phyloP scores from a whole-genome alignment of 2,888 invertebrate genomes.

The Chrysomela aeneicollis region DNA sequence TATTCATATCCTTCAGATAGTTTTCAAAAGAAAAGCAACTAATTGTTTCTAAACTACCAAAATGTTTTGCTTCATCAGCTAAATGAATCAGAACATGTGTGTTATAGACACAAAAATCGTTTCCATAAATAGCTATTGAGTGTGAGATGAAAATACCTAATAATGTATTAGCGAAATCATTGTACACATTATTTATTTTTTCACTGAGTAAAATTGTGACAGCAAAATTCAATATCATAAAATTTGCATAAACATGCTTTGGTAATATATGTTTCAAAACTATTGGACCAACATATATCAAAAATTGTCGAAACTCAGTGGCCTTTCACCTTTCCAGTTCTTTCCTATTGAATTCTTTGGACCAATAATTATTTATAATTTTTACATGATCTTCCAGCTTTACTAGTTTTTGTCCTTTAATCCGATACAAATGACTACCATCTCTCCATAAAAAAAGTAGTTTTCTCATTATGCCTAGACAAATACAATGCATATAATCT shows the following conservation, averaged over 20 bases:
- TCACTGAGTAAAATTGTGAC: slow-evolving; percentile 35
- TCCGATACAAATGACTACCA: slow-evolving; percentile 33
- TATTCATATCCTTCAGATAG: slow-evolving; percentile 25
- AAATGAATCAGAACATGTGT: slow-evolving; percentile 28
- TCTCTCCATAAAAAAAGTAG: slow-evolving; percentile 40
- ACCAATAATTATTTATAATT: slow-evolving; percentile 31
- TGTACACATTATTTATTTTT: slow-evolving; percentile 31
- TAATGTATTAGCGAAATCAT: slow-evolving; percentile 35
- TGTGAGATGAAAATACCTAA: slow-evolving; percentile 26
- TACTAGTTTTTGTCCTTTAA: slow-evolving; percentile 17
- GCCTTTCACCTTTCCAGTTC: slow-evolving; percentile 45
- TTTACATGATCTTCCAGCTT: slow-evolving; percentile 18
- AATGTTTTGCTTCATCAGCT: slow-evolving; percentile 28
- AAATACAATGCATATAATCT: slow-evolving; percentile 44
- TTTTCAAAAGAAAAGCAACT: slow-evolving; percentile 33
- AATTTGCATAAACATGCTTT: slow-evolving; percentile 32
- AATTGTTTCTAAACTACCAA: slow-evolving; percentile 23
- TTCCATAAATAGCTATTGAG: slow-evolving; percentile 27
- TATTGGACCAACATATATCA: slow-evolving; percentile 40
- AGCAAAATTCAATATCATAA: slow-evolving; percentile 39
- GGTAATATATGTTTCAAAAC: slow-evolving; percentile 35
- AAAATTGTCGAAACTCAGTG: slow-evolving; percentile 43
- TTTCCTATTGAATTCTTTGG: slow-evolving; percentile 44
- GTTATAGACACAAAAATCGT: slow-evolving; percentile 30
- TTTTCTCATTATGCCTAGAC: slow-evolving; percentile 42